Evolutionary conservation across 1,140 invertebrate species (phyloP).

Genomic region (Andrena cerasifolii): DNA sequence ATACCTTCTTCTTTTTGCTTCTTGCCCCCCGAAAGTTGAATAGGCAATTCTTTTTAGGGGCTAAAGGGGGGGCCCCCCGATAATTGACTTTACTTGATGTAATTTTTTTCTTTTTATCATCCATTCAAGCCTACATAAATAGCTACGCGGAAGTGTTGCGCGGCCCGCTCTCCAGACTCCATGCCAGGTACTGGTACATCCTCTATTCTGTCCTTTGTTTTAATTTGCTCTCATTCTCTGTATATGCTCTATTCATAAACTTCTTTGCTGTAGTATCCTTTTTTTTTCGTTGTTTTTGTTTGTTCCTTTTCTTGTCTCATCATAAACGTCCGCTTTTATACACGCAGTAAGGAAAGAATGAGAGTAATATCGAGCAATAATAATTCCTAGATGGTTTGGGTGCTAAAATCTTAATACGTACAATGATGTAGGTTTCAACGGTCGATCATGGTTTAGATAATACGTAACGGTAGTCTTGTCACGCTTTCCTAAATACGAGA

Average conservation of each 20-base stretch:
- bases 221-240: slow-evolving; percentile 61
- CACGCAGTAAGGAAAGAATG: slow-evolving; percentile 45
- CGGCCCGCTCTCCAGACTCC: slow-evolving; percentile 86
- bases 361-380: slow-evolving; percentile 43
- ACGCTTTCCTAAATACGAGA: background rate
- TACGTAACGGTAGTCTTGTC: background rate
- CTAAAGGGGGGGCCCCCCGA: slow-evolving; percentile 60
- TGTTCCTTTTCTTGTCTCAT: slow-evolving; percentile 1
- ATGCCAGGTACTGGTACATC: slow-evolving; percentile 89
- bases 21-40: slow-evolving; percentile 55
- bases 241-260: slow-evolving; percentile 25
- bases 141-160: slow-evolving; percentile 90
- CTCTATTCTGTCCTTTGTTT: slow-evolving; percentile 74
- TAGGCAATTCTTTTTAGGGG: slow-evolving; percentile 64
- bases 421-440: background rate
- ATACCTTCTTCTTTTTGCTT: slow-evolving; percentile 61
- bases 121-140: slow-evolving; percentile 84
- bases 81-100: slow-evolving; percentile 78
- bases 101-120: slow-evolving; percentile 82
- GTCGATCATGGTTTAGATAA: background rate
- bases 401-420: background rate
- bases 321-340: slow-evolving; percentile 10
- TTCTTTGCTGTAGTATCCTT: slow-evolving; percentile 9
- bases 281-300: background rate
- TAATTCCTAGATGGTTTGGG: slow-evolving; percentile 25